These are phyloP conservation scores for Psix sp. DNA, from an alignment of 1,140 invertebrate genomes.

Conservation along the genomic window DNA sequence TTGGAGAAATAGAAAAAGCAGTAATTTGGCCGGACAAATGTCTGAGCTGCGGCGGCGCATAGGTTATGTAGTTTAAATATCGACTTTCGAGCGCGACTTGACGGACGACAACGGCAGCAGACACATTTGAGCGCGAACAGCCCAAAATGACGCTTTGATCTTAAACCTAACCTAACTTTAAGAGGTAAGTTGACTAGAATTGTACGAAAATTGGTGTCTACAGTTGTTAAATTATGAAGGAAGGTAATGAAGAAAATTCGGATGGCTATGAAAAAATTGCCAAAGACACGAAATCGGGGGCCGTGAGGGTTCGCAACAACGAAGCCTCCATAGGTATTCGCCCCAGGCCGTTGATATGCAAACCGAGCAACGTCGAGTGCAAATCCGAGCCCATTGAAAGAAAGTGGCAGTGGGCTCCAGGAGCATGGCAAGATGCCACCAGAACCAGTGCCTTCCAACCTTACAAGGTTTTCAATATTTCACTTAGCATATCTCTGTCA, in stretches of 20 bases:
- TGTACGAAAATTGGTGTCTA: constrained; percentile 19
- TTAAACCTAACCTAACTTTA: constrained; percentile 21
- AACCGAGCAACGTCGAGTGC: constrained; percentile 72
- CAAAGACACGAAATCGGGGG: constrained; percentile 19
- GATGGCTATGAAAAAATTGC: constrained; percentile 19
- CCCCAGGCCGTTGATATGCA: constrained; percentile 72
- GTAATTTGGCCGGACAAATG: no score
- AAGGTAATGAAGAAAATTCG: constrained; percentile 44
- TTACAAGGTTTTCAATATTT: constrained; percentile 73
- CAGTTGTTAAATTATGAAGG: constrained; percentile 32
- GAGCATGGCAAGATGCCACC: constrained; percentile 77
- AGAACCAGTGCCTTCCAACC: constrained; percentile 80
- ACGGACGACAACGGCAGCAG: neutral
- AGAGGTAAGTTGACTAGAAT: constrained; percentile 26
- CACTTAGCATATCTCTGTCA: neutral
- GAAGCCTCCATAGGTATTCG: constrained; percentile 72
- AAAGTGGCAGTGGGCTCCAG: constrained; percentile 75
- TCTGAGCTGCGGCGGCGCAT: no score
- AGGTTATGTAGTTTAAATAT: no score
- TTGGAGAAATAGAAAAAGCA: no score
- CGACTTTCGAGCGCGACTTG: no score
- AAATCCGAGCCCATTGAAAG: constrained; percentile 74
- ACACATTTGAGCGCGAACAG: neutral
- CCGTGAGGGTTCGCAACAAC: constrained; percentile 30
- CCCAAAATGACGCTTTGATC: constrained; percentile 10